Conservation (phyloP, 2,113 vertebrate species). For the Brachypodius melanocephalos region DNA sequence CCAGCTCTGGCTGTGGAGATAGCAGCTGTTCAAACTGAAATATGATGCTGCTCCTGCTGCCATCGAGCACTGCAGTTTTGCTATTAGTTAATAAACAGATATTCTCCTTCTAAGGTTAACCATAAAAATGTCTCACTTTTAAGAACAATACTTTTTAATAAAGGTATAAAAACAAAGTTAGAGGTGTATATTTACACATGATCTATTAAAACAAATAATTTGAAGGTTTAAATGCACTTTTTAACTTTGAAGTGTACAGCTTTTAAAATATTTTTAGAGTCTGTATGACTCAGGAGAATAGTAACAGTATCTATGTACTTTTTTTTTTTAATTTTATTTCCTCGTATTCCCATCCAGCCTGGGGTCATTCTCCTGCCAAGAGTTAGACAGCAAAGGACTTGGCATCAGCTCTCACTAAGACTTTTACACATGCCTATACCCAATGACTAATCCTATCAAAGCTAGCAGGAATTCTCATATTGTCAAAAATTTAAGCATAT, state of each 20-base stretch:
- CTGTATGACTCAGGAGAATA: neutral
- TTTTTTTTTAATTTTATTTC: neutral
- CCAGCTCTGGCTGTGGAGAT: neutral
- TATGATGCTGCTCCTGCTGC: neutral
- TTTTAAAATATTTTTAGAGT: neutral
- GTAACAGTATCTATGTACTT: neutral
- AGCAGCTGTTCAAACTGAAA: slow-evolving; percentile 17
- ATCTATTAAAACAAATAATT: neutral
- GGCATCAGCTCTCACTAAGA: neutral
- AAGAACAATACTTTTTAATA: neutral
- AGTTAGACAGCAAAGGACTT: neutral
- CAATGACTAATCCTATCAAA: neutral
- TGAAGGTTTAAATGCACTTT: neutral
- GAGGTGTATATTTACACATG: neutral
- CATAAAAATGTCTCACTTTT: neutral
- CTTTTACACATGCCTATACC: neutral
- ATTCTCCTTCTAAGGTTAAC: neutral
- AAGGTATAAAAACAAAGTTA: neutral
- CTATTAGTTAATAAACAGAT: neutral
- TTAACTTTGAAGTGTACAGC: neutral
- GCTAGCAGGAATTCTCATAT: neutral
- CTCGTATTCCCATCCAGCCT: neutral
- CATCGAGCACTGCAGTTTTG: neutral
- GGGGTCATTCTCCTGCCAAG: neutral
- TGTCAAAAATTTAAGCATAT: neutral